Evolutionary conservation across 2,113 vertebrate species (phyloP).

Genomic region (Osmerus eperlanus): DNA sequence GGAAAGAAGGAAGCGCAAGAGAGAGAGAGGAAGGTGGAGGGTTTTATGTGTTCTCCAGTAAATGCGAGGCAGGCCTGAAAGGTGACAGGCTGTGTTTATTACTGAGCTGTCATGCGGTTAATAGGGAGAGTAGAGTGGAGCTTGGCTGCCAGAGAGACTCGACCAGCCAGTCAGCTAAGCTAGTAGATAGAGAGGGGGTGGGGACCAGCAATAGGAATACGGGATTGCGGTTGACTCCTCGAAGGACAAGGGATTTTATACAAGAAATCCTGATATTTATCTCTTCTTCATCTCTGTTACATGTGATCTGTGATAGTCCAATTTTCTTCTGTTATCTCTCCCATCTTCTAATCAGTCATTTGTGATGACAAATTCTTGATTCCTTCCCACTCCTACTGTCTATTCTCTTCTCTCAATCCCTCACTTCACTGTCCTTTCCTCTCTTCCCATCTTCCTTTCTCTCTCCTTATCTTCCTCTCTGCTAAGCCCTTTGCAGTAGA

Average conservation of each 20-base stretch:
- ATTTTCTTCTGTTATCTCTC: too few species aligned
- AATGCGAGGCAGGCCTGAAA: conserved; percentile 75
- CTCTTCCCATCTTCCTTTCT: not conserved
- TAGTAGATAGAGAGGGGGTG: conserved; percentile 2
- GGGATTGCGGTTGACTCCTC: too few species aligned
- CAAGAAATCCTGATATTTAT: too few species aligned
- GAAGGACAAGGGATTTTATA: too few species aligned
- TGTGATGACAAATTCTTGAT: not conserved
- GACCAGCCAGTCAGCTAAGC: conserved; percentile 44
- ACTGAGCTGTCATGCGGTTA: conserved; percentile 79
- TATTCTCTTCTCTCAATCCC: not conserved
- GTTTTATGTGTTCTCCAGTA: conserved; percentile 72
- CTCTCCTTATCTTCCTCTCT: not conserved
- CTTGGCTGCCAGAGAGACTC: conserved; percentile 57
- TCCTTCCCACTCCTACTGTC: not conserved
- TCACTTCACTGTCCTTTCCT: not conserved
- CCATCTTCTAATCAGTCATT: too few species aligned
- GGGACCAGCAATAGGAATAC: too few species aligned
- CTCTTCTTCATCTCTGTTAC: too few species aligned
- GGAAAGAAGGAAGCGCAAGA: conserved; percentile 40
- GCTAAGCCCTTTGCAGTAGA: not conserved
- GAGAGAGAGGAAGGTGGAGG: conserved; percentile 37
- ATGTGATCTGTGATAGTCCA: too few species aligned
- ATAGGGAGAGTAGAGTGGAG: conserved; percentile 68
- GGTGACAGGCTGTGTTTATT: conserved; percentile 81